Percentiles rank a stretch among this genome's conserved stretches.
These are phyloP conservation scores for Drosophila albomicans DNA, from an alignment of 1,140 invertebrate species.

Conservation along the genomic window DNA sequence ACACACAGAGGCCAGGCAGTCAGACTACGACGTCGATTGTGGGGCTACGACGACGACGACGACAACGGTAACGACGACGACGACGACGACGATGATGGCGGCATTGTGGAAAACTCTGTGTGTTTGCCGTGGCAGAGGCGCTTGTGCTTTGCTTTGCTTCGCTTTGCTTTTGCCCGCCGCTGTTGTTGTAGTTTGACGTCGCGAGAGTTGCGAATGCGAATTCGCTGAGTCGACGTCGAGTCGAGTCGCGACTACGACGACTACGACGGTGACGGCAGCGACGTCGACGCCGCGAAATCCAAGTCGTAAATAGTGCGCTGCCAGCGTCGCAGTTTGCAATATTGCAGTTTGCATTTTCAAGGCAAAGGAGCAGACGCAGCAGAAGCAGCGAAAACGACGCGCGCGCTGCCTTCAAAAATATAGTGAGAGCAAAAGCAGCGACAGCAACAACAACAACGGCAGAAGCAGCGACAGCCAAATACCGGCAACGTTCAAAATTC, in stretches of 20 bases:
- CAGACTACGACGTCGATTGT: constrained; percentile 2
- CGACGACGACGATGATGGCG: constrained; percentile 50
- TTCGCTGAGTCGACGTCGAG: constrained; percentile 67
- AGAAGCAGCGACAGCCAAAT: constrained; percentile 20
- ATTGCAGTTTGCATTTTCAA: constrained; percentile 52
- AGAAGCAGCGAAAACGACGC: constrained; percentile 36
- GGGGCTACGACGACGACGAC: constrained; percentile 46
- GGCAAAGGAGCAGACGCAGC: constrained; percentile 46
- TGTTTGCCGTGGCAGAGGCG: constrained; percentile 1
- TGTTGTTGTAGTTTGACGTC: constrained; percentile 44
- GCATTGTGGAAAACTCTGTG: constrained; percentile 65
- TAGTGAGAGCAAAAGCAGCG: constrained; percentile 42
- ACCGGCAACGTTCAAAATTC: constrained; percentile 62
- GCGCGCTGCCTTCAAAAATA: constrained; percentile 49
- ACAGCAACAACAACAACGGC: constrained; percentile 15
- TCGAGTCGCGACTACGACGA: too few relatives aligned
- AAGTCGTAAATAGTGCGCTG: constrained; percentile 77
- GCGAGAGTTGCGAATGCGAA: constrained; percentile 68
- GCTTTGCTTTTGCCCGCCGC: constrained; percentile 30
- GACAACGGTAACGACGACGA: constrained; percentile 30
- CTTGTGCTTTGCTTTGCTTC: not conserved
- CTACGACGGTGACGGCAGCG: not conserved
- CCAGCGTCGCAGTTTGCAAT: constrained; percentile 43
- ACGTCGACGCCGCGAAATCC: constrained; percentile 11
- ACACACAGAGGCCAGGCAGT: not conserved